Conservation (phyloP, 2,888 invertebrate genomes). For the Eurois occulta region DNA sequence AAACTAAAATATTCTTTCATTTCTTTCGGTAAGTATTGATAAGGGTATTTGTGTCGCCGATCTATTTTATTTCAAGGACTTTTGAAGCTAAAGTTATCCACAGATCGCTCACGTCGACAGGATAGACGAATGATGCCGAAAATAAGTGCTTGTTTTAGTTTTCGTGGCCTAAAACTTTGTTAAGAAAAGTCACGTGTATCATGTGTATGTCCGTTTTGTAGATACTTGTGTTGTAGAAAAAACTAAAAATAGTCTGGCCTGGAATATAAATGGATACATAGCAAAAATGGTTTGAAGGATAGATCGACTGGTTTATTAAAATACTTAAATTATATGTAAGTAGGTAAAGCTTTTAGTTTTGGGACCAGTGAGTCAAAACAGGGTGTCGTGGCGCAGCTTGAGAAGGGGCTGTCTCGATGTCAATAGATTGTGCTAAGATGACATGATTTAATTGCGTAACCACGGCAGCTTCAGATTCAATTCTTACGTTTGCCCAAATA, state of each 20-base stretch:
- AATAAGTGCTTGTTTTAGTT: background rate
- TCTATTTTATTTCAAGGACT: constrained; percentile 16
- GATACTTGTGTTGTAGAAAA: background rate
- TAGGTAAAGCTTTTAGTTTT: background rate
- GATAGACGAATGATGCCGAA: constrained; percentile 15
- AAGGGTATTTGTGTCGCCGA: background rate
- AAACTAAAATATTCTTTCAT: background rate
- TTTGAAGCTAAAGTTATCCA: background rate
- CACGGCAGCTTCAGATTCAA: background rate
- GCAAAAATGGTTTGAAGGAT: background rate
- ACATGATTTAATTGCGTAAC: background rate
- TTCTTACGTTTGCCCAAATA: background rate
- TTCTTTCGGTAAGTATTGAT: background rate
- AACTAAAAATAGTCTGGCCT: background rate
- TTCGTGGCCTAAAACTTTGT: background rate
- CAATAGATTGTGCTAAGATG: background rate
- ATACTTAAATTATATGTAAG: background rate
- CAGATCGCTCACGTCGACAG: constrained; percentile 19
- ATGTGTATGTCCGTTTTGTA: background rate
- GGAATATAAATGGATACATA: background rate
- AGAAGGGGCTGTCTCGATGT: background rate
- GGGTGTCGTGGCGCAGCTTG: background rate
- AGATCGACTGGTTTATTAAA: no score
- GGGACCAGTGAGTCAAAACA: background rate
- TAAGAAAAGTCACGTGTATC: background rate